Evolutionary conservation across 2,888 invertebrate genomes (phyloP), one percentile per base, ranked within the genome.

Genomic region (Oxyteleia sp.): DNA sequence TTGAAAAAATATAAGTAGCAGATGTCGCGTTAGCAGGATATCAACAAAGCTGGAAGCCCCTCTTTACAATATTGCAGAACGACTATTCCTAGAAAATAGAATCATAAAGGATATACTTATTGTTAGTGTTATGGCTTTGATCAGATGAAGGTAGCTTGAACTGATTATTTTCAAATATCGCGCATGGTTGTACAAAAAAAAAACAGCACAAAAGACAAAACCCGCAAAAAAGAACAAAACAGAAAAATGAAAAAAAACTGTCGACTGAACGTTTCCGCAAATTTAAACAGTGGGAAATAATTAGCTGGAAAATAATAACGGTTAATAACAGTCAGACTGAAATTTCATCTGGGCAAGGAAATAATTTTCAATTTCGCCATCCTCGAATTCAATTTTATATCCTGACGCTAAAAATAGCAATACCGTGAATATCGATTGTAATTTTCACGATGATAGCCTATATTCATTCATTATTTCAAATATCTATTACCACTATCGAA

Each of bases 381-480:
- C 15, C 23, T 20, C 13, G 38, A 49, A 68, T 81, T 74, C 47
- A 81, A 74, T 81, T 81, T 68, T 38, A 51, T 47, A 59, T 4
- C 8, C 43, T 23, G 66, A 68, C 18, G 38, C 43, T 47, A 29
- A 47, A 57, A 66, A 53, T 71, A 26, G 41, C 29, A 74, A 55
- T 74, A 47, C n/a, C 47, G 38, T 47, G 35, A 66, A 61, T 55
- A 72, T 72, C 57, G 66, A 51, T 66, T 66, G 63, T 38, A 57
- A 66, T 59, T 80, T 55, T 26, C 41, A 18, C 41, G 41, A 38
- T 35, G 47, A n/a, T 45, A 15, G 35, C 43, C 10, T 13, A 63
- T 72, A 55, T 64, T 61, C 80, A 43, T 74, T 59, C 38, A 53
- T 72, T 74, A 61, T 68, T 59, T 57, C 43, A 51, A 72, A 66